phyloP scores from a whole-genome alignment of 2,888 invertebrate species.

The Drosophila neonasuta region DNA sequence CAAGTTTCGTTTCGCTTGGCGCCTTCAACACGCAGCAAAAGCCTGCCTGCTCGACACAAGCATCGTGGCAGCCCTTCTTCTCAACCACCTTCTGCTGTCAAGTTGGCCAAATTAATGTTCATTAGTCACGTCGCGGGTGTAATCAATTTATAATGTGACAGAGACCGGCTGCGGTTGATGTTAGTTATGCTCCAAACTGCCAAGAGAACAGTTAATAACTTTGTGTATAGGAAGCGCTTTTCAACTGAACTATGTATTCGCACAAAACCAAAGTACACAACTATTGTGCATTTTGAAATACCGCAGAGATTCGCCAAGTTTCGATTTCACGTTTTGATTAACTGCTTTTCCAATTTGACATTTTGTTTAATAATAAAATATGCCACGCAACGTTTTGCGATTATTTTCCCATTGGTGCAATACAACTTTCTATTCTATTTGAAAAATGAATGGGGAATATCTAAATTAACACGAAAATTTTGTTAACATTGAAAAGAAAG shows the following conservation, averaged over 20 bases:
- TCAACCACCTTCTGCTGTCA: slow-evolving; percentile 39
- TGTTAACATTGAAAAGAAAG: too few relatives aligned
- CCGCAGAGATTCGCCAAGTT: background rate
- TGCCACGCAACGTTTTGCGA: background rate
- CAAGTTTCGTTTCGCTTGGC: slow-evolving; percentile 39
- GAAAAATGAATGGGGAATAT: too few relatives aligned
- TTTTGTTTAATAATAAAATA: background rate
- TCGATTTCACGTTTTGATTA: slow-evolving; percentile 1
- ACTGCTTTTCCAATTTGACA: background rate
- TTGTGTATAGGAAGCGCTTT: slow-evolving; percentile 12
- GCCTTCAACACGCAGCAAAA: slow-evolving; percentile 19
- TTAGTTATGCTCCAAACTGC: slow-evolving; percentile 41
- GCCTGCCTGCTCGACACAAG: background rate
- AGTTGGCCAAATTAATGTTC: slow-evolving; percentile 70
- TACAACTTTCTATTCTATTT: too few relatives aligned
- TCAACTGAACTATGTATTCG: background rate
- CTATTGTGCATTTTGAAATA: background rate
- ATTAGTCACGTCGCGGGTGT: slow-evolving; percentile 69
- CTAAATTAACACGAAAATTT: too few relatives aligned
- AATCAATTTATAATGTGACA: slow-evolving; percentile 68
- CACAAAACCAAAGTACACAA: background rate
- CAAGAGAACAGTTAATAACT: slow-evolving; percentile 37
- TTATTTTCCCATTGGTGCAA: background rate
- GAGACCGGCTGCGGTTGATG: slow-evolving; percentile 65
- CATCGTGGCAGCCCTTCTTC: background rate